phyloP scores from a whole-genome alignment of 2,888 invertebrate species.

The Cerastis leucographa region DNA sequence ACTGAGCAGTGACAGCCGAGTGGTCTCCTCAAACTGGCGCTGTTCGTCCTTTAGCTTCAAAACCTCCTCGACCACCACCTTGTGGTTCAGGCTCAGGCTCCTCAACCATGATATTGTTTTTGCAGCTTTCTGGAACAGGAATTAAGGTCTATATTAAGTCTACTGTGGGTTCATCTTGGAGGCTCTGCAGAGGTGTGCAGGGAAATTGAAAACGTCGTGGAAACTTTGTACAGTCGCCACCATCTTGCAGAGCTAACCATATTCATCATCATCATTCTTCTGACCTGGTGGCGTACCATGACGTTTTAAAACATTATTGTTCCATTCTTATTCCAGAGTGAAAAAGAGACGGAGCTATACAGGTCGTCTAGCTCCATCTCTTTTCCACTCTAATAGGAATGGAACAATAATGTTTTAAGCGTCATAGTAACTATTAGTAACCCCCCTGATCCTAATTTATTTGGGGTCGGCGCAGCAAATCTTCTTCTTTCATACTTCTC shows the following conservation, averaged over 20 bases:
- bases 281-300: too few relatives aligned
- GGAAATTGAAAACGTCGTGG: neutral
- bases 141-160: neutral
- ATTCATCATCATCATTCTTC: too few relatives aligned
- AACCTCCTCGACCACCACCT: slow-evolving; percentile 74
- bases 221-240: neutral
- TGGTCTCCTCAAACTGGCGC: slow-evolving; percentile 69
- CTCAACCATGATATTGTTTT: slow-evolving; percentile 81
- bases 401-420: too few relatives aligned
- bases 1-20: slow-evolving; percentile 75
- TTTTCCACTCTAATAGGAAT: too few relatives aligned
- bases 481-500: too few relatives aligned
- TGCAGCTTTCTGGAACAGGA: slow-evolving; percentile 75
- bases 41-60: slow-evolving; percentile 77
- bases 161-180: neutral
- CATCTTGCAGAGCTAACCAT: neutral
- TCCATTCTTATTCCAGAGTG: too few relatives aligned
- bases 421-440: too few relatives aligned
- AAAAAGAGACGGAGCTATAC: too few relatives aligned
- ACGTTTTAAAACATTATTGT: too few relatives aligned
- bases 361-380: too few relatives aligned
- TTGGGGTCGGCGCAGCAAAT: too few relatives aligned
- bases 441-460: too few relatives aligned
- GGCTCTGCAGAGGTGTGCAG: neutral
- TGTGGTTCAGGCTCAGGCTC: slow-evolving; percentile 67